These are phyloP conservation scores for Lithophane leautieri DNA, from an alignment of 2,888 invertebrate genomes.

Conservation along the genomic window DNA sequence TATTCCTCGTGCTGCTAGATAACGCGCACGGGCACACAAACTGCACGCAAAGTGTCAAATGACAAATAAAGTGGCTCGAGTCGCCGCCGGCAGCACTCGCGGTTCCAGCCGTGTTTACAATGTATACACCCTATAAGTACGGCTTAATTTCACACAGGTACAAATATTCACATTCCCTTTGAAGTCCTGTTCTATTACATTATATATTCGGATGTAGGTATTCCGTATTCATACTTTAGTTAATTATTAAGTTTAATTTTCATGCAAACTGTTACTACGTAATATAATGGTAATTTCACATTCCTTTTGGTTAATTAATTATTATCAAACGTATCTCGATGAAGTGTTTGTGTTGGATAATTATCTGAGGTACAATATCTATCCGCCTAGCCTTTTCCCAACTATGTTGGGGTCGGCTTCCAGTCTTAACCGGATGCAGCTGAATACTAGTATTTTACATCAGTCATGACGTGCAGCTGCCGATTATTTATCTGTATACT, in stretches of 20 bases:
- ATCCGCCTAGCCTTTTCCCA: no score
- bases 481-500: no score
- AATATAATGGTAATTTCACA: constrained; percentile 25
- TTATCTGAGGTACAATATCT: constrained; percentile 22
- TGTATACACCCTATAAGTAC: constrained; percentile 23
- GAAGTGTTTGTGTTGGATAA: constrained; percentile 31
- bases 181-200: constrained; percentile 31
- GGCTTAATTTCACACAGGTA: constrained; percentile 25
- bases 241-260: constrained; percentile 39
- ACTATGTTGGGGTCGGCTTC: no score
- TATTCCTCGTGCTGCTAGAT: neutral
- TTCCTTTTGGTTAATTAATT: constrained; percentile 48
- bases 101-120: constrained; percentile 19
- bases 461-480: no score
- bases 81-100: constrained; percentile 35
- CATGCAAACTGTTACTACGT: constrained; percentile 16
- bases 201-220: constrained; percentile 16
- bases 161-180: constrained; percentile 34
- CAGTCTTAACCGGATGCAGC: no score
- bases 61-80: constrained; percentile 28
- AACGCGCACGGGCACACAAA: neutral
- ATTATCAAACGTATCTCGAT: constrained; percentile 23
- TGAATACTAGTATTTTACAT: no score
- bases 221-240: constrained; percentile 14
- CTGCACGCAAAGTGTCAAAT: constrained; percentile 31